Percentiles rank a stretch among this genome's conserved stretches.
Evolutionary conservation across 2,888 invertebrate genomes (phyloP).

Genomic region (Cosmorhoe ocellata): DNA sequence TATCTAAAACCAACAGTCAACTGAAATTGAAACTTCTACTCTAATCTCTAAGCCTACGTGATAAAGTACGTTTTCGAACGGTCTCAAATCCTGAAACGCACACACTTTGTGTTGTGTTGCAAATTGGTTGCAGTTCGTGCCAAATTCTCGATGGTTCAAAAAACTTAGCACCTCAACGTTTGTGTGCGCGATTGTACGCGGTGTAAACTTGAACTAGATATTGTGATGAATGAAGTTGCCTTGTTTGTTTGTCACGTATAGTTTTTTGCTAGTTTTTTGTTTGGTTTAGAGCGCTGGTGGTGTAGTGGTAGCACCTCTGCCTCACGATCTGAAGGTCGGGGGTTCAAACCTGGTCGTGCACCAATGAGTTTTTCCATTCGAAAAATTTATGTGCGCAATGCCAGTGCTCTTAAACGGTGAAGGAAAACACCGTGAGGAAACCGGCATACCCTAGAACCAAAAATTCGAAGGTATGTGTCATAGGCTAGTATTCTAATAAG

Average conservation of each 20-base stretch:
- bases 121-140: conserved; percentile 55
- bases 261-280: conserved; percentile 10
- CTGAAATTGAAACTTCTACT: conserved; percentile 5
- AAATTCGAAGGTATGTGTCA: no score
- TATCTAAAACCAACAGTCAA: conserved; percentile 6
- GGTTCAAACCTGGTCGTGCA: no score
- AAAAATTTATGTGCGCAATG: no score
- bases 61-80: neutral
- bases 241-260: conserved; percentile 26
- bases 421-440: no score
- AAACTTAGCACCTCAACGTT: conserved; percentile 37
- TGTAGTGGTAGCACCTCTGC: no score
- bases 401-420: no score
- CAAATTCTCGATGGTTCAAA: conserved; percentile 42
- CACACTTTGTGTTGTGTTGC: conserved; percentile 36
- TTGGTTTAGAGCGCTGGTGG: neutral
- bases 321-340: no score
- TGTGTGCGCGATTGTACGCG: conserved; percentile 55
- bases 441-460: no score
- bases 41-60: neutral
- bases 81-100: neutral
- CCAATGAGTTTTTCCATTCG: no score
- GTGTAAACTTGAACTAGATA: conserved; percentile 74
- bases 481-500: no score
- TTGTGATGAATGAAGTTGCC: conserved; percentile 58